Conservation (phyloP, 2,113 vertebrate genomes). For the Oreocharis arfaki region DNA sequence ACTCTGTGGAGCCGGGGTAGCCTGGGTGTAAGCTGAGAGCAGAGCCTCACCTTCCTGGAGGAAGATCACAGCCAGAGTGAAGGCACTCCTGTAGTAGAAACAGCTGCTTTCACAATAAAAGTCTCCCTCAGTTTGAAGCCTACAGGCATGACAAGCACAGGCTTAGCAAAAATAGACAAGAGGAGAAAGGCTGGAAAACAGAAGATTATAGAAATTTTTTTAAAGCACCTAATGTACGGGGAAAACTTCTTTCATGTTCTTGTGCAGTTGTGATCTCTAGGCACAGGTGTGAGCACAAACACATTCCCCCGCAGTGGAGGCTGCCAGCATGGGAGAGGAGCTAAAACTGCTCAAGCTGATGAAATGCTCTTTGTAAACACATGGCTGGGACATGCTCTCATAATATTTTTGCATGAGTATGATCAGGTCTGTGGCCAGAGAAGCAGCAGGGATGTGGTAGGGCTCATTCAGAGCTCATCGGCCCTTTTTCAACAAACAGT, state of each 20-base stretch:
- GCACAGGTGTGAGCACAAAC: slow-evolving; percentile 6
- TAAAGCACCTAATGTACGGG: not conserved
- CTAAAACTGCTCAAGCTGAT: not conserved
- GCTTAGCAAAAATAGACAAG: not conserved
- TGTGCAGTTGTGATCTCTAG: not conserved
- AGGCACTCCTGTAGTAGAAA: not conserved
- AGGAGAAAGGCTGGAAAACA: not conserved
- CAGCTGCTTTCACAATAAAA: slow-evolving; percentile 3
- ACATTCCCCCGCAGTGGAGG: not conserved
- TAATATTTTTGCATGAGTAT: not conserved
- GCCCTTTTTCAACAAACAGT: not conserved
- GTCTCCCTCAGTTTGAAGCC: not conserved
- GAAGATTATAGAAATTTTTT: not conserved
- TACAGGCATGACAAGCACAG: not conserved
- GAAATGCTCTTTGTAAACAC: not conserved
- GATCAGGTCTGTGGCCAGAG: not conserved
- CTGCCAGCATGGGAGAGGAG: not conserved
- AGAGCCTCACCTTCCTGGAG: not conserved
- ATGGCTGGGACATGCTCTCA: not conserved
- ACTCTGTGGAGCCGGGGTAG: not conserved
- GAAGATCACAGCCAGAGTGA: not conserved
- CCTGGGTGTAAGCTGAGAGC: not conserved
- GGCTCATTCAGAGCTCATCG: not conserved
- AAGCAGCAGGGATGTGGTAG: not conserved
- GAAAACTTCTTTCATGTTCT: not conserved